Evolutionary conservation across 1,140 invertebrate genomes (phyloP), one percentile per base, ranked within the genome.

Genomic region (Coptotermes formosanus): DNA sequence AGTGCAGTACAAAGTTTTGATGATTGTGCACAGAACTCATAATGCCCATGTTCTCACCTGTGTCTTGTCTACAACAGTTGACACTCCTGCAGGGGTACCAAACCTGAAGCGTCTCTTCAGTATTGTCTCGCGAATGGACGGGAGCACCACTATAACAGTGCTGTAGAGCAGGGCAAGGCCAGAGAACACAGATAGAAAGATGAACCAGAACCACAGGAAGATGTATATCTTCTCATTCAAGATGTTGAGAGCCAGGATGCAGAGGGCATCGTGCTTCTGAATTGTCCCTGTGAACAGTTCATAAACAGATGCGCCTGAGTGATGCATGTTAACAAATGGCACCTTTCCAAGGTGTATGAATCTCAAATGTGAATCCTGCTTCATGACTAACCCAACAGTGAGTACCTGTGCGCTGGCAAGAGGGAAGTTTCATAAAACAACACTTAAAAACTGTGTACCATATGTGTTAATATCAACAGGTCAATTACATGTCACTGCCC

Each of bases 171-270:
- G 89, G 30, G 96, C 96, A 38, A 97, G 88, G 0, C 94, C 96
- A 3, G 95, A 95, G 30, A 98, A 89, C 8, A 95, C 91, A 0
- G 96, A 94, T 32, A 98, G 90, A 82, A 98, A 93, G 59, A 98
- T 96, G 88, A 98, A 96, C 96, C 96, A 97, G 91, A 94, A 93
- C 97, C 97, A 98, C 12, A 98, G 91, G 92, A 97, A 97, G 88
- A 97, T 97, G 91, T 96, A 98, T 88, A 98, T 97, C 91, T 98
- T 98, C 90, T 98, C 97, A 90, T 98, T 98, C 84, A 98, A 93
- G 88, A 98, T 97, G 90, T 98, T 98, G 87, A 98, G 91, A 2
- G 97, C 97, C 0, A 98, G 92, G 16, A 98, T 93, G 89, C 97
- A 98, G 14, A 98, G 92, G 2, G 96, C 95, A 90, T 97, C 97